Base-by-base conservation (phyloP, 1,140 invertebrate genomes). In the Stegodyphus mimosarum region DNA sequence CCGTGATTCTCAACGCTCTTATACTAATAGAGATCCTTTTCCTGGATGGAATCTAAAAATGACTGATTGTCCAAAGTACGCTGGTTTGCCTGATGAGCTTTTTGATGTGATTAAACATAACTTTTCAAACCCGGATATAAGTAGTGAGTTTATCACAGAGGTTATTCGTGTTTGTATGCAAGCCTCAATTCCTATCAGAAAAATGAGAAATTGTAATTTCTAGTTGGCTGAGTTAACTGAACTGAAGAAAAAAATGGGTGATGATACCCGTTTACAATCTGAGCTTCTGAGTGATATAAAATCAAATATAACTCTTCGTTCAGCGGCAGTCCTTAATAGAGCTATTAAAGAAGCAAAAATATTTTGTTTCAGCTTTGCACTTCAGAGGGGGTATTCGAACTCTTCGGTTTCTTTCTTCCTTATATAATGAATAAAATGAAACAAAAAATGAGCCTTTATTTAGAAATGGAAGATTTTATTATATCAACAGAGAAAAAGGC, bases 11-110 rank as follows among this genome's bases (percentile, higher is more conserved):
- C 53, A 64, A 10, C 1, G 18, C 10, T 6, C 6, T n/a, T 66
- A 15, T 18, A 7, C 55, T 49, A 13, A 60, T 17, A 11, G 6
- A 7, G 17, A 72, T 6, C 18, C 18, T 17, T 50, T 81, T 11
- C 69, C 67, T 60, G 71, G 52, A 48, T 81, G 78, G 55, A 64
- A 81, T 18, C 67, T 70, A 6, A 72, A 72, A 63, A 81, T 60
- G n/a, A 67, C 67, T 49, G 55, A 71, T 13, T 71, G 67, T 52
- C 15, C 7, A 7, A 72, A 17, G 50, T 81, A 67, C 52, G 63
- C 53, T 18, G 0, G 60, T 0, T 48, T 71, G 13, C 72, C 0
- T 49, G 53, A 72, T 6, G 49, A 2, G 13, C 78, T 72, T 64
- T 18, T 67, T 7, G 64, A 3, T 67, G n/a, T 67, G 15, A 67